A percentile compares a stretch with the other conserved stretches of the same genome.
These are phyloP conservation scores for Zophobas atratus DNA, from an alignment of 1,140 invertebrate species.

Conservation along the genomic window DNA sequence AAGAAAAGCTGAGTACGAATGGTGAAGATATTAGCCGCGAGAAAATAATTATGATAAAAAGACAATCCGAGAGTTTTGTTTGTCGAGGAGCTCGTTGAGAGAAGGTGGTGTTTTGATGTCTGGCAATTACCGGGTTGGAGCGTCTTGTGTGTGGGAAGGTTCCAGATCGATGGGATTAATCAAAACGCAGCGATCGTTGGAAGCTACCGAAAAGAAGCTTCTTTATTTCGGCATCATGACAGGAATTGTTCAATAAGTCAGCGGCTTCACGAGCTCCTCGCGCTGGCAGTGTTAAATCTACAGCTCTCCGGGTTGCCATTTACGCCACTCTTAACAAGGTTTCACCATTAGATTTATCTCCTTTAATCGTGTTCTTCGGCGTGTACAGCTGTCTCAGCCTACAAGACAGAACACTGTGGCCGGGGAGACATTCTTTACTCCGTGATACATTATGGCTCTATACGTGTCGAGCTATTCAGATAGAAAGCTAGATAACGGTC, in stretches of 20 bases:
- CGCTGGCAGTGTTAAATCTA: constrained; percentile 59
- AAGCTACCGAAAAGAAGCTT: constrained; percentile 42
- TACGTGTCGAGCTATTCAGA: constrained; percentile 58
- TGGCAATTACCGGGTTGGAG: constrained; percentile 8
- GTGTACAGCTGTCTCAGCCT: constrained; percentile 63
- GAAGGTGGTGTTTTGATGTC: not conserved
- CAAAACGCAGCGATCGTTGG: constrained; percentile 30
- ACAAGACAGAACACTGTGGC: constrained; percentile 62
- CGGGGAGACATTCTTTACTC: constrained; percentile 62
- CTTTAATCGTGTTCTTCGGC: constrained; percentile 63
- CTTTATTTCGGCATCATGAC: constrained; percentile 50
- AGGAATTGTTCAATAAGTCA: constrained; percentile 60
- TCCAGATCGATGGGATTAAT: constrained; percentile 12
- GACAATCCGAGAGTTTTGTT: no score
- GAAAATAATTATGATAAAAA: no score
- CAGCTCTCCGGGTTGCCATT: constrained; percentile 62
- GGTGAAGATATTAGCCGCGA: no score
- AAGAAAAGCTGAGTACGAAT: no score
- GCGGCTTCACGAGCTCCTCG: constrained; percentile 46
- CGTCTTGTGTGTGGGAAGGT: constrained; percentile 18
- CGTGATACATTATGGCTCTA: constrained; percentile 62
- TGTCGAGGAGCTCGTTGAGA: no score
- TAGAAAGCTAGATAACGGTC: constrained; percentile 60
- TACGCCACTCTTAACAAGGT: constrained; percentile 65
- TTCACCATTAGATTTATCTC: constrained; percentile 67